Evolutionary conservation across 2,797 vertebrate species (phyloP), one percentile per base, ranked within the genome.

Genomic region (Melanotaenia parkinsoni): DNA sequence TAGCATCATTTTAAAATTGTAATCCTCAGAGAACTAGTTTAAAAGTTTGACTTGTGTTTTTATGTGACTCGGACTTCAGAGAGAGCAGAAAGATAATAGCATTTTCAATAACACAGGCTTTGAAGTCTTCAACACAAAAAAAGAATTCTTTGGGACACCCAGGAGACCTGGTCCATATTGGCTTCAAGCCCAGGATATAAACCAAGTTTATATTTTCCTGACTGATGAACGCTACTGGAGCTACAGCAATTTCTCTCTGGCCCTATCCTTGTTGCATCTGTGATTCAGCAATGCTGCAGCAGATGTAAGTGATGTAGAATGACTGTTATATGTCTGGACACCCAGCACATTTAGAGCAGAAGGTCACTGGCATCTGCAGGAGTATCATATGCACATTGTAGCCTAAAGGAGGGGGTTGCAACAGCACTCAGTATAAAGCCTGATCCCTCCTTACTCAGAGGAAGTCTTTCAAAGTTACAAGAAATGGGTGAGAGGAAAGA

Each of bases 301-400:
- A 84, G 79, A 84, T 77, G 82, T 61, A 76, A 67, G 40, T 40
- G 79, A 90, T 84, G 76, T 72, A 37, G 72, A 81, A 65, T 88
- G 91, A 89, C 35, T 64, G 81, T 90, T 74, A 89, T 90, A 67
- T 58, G 77, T 87, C 86, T 86, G 76, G 87, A 87, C 88, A 88
- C 65, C 43, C 74, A 70, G 63, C 86, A 80, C 84, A 70, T 86
- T 77, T 76, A 80, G 89, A 84, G 61, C 89, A 79, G 53, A 72
- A 73, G 84, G 83, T 89, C 88, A 78, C 18, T 5, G 37, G 72
- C 71, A 47, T 87, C 83, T 68, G 35, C 74, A 69, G 72, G 79
- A 58, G 82, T 82, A 82, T 83, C 70, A 70, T 85, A 61, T 80
- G 79, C 58, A 72, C 67, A 33, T 24, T 43, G 72, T 66, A 69